Conservation (phyloP, 2,113 vertebrate genomes). For the Eurystomus gularis region DNA sequence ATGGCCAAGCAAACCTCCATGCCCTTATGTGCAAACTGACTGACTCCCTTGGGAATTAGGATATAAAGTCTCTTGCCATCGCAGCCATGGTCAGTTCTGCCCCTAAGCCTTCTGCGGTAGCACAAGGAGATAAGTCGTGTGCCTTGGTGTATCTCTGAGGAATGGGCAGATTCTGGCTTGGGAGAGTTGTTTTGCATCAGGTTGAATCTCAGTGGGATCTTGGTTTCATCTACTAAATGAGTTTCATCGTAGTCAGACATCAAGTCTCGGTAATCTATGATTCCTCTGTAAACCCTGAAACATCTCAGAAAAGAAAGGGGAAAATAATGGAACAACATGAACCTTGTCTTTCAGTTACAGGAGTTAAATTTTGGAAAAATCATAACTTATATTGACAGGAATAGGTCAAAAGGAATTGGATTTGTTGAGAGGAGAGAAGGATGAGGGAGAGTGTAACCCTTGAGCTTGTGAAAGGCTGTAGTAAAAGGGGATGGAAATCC, state of each 20-base stretch:
- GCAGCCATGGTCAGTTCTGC: neutral
- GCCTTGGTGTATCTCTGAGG: neutral
- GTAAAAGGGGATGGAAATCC: neutral
- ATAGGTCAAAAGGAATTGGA: neutral
- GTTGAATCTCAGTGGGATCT: neutral
- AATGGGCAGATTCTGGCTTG: neutral
- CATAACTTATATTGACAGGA: neutral
- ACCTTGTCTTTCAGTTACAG: neutral
- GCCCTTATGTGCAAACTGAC: neutral
- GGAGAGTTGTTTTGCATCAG: neutral
- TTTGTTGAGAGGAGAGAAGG: neutral
- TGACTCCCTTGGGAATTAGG: neutral
- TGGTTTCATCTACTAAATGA: neutral
- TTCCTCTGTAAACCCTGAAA: neutral
- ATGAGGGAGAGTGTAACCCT: neutral
- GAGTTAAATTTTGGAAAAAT: neutral
- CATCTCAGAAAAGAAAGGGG: neutral
- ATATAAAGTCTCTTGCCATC: neutral
- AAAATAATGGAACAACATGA: neutral
- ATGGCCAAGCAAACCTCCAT: neutral
- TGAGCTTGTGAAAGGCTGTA: neutral
- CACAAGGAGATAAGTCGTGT: fast-evolving
- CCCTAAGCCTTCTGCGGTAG: neutral
- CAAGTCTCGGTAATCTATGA: neutral
- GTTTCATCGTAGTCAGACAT: neutral